Evolutionary conservation across 53 echinoderm and acorn worm genomes (phyloP).

Genomic region (Luidia sarsii): DNA sequence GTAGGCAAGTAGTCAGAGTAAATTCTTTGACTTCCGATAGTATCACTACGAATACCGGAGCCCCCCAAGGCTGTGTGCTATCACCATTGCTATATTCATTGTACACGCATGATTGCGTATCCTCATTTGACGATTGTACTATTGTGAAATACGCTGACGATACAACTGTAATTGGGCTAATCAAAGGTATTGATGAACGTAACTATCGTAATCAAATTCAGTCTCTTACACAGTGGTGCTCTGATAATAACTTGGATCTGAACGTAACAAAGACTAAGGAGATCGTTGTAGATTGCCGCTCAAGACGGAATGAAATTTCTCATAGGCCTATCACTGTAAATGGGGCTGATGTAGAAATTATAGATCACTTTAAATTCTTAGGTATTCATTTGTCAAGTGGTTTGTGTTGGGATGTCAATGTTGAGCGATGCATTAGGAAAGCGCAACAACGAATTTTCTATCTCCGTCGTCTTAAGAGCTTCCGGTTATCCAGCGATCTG

Average conservation of each 20-base stretch:
- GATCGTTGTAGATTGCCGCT: not conserved
- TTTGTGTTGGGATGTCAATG: not conserved
- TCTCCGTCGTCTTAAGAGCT: slow-evolving; percentile 2
- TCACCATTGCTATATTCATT: slow-evolving; percentile 18
- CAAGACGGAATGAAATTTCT: not conserved
- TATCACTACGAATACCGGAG: slow-evolving; percentile 8
- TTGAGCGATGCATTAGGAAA: slow-evolving; percentile 6
- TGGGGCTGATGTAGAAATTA: slow-evolving; percentile 22
- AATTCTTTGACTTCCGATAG: not conserved
- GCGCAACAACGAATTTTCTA: slow-evolving; percentile 21
- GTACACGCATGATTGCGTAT: slow-evolving; percentile 13
- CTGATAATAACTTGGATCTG: slow-evolving; percentile 3
- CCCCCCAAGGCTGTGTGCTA: slow-evolving; percentile 21
- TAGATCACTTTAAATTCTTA: slow-evolving; percentile 7
- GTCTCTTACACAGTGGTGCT: slow-evolving; percentile 25
- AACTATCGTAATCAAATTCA: slow-evolving; percentile 32
- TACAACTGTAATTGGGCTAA: slow-evolving; percentile 3
- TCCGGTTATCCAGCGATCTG: not conserved
- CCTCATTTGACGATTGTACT: slow-evolving; percentile 22
- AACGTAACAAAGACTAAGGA: slow-evolving; percentile 8
- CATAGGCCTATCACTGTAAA: not conserved
- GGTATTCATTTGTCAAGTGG: slow-evolving; percentile 14
- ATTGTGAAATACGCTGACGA: slow-evolving; percentile 24
- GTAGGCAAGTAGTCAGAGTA: slow-evolving; percentile 31
- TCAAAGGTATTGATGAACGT: slow-evolving; percentile 18